Evolutionary conservation across 2,797 vertebrate genomes (phyloP), one percentile per base, ranked within the genome.

Genomic region (Halcyon smyrnensis): DNA sequence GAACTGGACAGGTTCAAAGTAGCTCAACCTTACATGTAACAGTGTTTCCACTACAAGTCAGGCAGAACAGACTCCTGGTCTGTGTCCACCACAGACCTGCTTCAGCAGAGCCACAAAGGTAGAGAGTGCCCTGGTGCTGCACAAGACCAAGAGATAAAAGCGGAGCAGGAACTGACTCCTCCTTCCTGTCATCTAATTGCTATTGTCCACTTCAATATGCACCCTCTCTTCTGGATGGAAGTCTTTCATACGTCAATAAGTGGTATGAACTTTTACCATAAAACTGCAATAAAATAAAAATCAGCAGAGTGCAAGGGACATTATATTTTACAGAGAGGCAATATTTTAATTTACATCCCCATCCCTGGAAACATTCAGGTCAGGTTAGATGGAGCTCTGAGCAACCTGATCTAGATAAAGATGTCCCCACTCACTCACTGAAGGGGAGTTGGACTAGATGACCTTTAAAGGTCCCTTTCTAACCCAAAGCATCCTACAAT

Each of bases 21-120:
- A 84, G 53, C 43, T 59, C 57, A 36, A 36, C 17, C 0, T 25
- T 27, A 64, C 32, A 30, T 1, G 2, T 8, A 27, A 14, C 6
- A 0, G 37, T 30, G 27, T 15, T 67, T 28, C 10, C n/a, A 39
- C 50, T 36, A n/a, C 27, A 3, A 1, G 3, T 30, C 60, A 69
- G 53, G 43, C 56, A 43, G 9, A 7, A 20, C 43, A 57, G 20
- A 28, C 8, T 46, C 27, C 36, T 75, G 20, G 21, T 28, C 43
- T 54, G 53, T 32, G 53, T 54, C 53, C 17, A 19, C 30, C 53
- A 78, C 41, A 59, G 30, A 36, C 14, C 7, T 27, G 64, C 30
- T 64, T 62, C 41, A 77, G 59, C 20, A 64, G 8, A 73, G 39
- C 14, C 51, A 67, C 12, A 12, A 41, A 67, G 12, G 18, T 6